Percentiles rank a stretch among this genome's conserved stretches.
Conservation (phyloP, 2,113 vertebrate genomes). For the Marmota flaviventris region DNA sequence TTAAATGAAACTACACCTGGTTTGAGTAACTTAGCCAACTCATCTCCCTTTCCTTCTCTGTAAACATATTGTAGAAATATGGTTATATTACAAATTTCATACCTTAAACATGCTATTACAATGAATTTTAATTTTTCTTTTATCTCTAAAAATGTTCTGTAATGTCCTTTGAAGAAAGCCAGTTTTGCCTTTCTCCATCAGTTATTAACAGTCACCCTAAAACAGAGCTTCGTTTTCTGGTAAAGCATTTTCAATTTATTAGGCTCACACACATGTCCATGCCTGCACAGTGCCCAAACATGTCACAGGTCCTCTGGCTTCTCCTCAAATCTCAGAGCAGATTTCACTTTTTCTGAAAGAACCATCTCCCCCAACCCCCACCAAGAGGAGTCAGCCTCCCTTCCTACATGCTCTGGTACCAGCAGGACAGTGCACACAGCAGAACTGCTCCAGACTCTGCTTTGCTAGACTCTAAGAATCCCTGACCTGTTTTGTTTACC, state of each 20-base stretch:
- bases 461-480: neutral
- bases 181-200: neutral
- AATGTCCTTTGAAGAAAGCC: neutral
- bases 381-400: neutral
- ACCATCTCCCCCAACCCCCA: neutral
- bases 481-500: neutral
- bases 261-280: neutral
- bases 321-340: neutral
- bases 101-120: neutral
- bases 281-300: neutral
- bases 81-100: neutral
- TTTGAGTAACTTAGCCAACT: neutral
- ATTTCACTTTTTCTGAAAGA: neutral
- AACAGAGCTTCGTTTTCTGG: neutral
- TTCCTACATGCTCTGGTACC: neutral
- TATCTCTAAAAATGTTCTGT: neutral
- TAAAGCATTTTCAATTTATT: neutral
- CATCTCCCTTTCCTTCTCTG: neutral
- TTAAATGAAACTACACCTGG: slow-evolving; percentile 1
- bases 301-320: neutral
- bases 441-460: neutral
- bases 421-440: neutral
- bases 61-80: neutral
- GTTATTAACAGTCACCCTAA: neutral
- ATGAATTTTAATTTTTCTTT: neutral